Evolutionary conservation across 2,113 vertebrate species (phyloP), one percentile per base, ranked within the genome.

Genomic region (Thinocorus orbignyianus): DNA sequence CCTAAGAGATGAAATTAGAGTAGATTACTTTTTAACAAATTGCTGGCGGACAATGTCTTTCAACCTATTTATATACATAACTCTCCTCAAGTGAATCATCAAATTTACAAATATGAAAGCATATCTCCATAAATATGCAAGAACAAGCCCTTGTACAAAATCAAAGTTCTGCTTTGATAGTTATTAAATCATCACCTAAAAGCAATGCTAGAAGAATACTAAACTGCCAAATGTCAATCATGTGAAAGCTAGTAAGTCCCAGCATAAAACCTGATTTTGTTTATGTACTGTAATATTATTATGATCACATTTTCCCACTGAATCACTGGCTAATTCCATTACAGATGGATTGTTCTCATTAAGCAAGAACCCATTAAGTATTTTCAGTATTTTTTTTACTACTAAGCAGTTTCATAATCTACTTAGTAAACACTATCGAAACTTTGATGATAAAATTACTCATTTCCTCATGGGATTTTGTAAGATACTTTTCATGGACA

Each of bases 301-400:
- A 46, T 11, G 46, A 74, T 42, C 33, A 8, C 16, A 4, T 90
- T 95, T 87, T 90, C 30, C 66, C 66, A n/a, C 18, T 54, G 87
- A 76, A 64, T 60, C 68, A 83, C 58, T 65, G 80, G 48, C 39
- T 93, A 92, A 92, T 81, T 92, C 70, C 48, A 71, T 60, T 81
- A 33, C 39, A 85, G 70, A 85, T 57, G 37, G 39, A 88, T 65
- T 93, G 46, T 58, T 80, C 71, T 93, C 86, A 93, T 94, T 93
- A 86, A 97, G 28, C 7, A 33, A 72, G 54, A 71, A 76, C 24
- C 19, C 44, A 69, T 86, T 65, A 76, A 70, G n/a, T 46, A 61
- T 92, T 92, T 87, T 68, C 52, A 76, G 85, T 12, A 5, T 14
- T 44, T 69, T 10, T 91, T 60, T 84, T 19, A 42, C 17, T 13